phyloP scores from a whole-genome alignment of 2,888 invertebrate genomes.

The Sisyra nigra region DNA sequence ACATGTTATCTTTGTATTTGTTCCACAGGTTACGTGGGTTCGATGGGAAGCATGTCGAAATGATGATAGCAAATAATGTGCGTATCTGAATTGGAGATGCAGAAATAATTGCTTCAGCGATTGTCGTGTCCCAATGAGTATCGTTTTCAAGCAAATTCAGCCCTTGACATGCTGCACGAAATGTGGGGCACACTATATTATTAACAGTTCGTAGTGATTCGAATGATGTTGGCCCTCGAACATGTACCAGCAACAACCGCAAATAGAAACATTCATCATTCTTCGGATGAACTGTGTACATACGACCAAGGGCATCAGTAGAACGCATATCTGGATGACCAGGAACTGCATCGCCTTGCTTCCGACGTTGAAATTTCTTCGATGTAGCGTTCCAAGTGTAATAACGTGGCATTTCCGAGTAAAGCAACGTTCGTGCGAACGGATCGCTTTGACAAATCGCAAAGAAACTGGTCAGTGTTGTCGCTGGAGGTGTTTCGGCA shows the following conservation, averaged over 20 bases:
- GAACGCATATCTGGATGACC: conserved; percentile 12
- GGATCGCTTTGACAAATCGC: conserved; percentile 12
- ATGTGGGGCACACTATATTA: conserved; percentile 19
- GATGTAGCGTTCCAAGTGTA: conserved; percentile 19
- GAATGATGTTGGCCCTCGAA: conserved; percentile 21
- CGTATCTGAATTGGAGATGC: conserved; percentile 15
- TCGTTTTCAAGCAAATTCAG: conserved; percentile 15
- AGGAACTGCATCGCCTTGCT: conserved; percentile 15
- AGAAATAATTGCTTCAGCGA: conserved; percentile 14
- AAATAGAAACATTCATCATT: conserved; percentile 19
- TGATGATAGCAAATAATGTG: conserved; percentile 16
- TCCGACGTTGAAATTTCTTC: conserved; percentile 19
- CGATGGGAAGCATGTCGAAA: conserved; percentile 15
- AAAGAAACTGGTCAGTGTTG: conserved; percentile 14
- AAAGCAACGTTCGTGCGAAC: conserved; percentile 19
- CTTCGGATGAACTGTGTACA: conserved; percentile 19
- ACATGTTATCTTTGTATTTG: conserved; percentile 14
- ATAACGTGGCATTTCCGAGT: conserved; percentile 20
- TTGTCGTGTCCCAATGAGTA: conserved; percentile 14
- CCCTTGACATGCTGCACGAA: conserved; percentile 18
- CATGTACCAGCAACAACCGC: conserved; percentile 17
- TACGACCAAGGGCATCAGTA: conserved; percentile 15
- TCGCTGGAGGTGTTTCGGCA: conserved; percentile 11
- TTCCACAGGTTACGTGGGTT: conserved; percentile 12
- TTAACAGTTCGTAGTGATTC: conserved; percentile 20